phyloP scores from a whole-genome alignment of 2,113 vertebrate genomes.

The Scytalopus superciliaris region DNA sequence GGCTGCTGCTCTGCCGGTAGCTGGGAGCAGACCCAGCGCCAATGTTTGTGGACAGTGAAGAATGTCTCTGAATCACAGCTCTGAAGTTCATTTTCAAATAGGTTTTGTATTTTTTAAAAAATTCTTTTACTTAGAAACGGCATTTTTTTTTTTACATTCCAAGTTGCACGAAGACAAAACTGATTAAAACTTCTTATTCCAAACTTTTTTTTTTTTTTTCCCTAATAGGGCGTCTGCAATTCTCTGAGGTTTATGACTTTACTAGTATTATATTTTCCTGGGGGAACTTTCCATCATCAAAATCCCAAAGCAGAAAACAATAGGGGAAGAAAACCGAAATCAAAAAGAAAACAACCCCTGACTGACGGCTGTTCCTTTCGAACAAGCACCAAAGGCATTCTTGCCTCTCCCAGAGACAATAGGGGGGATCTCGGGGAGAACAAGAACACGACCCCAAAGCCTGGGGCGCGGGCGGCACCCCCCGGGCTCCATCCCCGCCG shows the following conservation, averaged over 20 bases:
- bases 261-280: background rate
- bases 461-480: no score
- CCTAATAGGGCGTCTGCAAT: background rate
- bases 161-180: background rate
- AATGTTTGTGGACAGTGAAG: fast-evolving
- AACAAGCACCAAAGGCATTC: background rate
- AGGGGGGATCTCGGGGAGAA: background rate
- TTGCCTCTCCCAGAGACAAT: background rate
- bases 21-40: background rate
- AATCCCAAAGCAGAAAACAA: background rate
- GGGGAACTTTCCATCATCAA: background rate
- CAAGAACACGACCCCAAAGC: background rate
- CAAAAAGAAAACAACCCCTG: background rate
- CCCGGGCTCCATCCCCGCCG: background rate
- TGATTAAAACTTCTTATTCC: background rate
- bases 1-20: background rate
- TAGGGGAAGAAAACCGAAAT: background rate
- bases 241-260: background rate
- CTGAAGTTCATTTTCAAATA: background rate
- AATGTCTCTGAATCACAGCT: background rate
- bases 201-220: background rate
- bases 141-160: background rate
- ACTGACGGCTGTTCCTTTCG: background rate
- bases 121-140: background rate
- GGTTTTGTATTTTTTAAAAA: background rate